phyloP scores from a whole-genome alignment of 2,888 invertebrate species.

The Xestia c-nigrum region DNA sequence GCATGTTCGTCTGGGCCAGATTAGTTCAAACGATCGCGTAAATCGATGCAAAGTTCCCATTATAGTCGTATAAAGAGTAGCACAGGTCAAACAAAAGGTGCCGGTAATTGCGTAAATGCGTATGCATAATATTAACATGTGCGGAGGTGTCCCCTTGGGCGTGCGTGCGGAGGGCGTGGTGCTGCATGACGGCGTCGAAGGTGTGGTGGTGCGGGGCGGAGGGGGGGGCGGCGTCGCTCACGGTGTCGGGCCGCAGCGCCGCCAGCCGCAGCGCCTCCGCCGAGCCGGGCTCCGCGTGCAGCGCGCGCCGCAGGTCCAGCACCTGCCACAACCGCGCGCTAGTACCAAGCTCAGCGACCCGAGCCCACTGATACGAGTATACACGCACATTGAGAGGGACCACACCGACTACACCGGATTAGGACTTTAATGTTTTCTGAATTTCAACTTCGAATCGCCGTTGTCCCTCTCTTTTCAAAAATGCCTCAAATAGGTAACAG shows the following conservation, averaged over 20 bases:
- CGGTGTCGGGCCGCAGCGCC: conserved; percentile 88
- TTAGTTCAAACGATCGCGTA: conserved; percentile 65
- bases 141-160: conserved; percentile 81
- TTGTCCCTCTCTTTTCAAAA: conserved; percentile 51
- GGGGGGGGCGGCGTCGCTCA: conserved; percentile 81
- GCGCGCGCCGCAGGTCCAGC: conserved; percentile 95
- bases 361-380: conserved; percentile 59
- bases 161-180: conserved; percentile 89
- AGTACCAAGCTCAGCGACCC: conserved; percentile 40
- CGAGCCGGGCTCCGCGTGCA: conserved; percentile 93
- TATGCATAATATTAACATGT: conserved; percentile 71
- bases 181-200: conserved; percentile 90
- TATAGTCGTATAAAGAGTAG: conserved; percentile 53
- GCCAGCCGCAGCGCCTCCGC: conserved; percentile 90
- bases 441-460: conserved; percentile 8
- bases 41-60: conserved; percentile 62
- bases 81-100: conserved; percentile 68
- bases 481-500: conserved; percentile 37
- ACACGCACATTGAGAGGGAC: conserved; percentile 44
- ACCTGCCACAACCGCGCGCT: conserved; percentile 90
- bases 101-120: conserved; percentile 60
- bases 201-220: conserved; percentile 88
- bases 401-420: conserved; percentile 18
- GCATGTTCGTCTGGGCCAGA: conserved; percentile 67
- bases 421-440: background rate